These are phyloP conservation scores for Hyposoter didymator DNA, from an alignment of 2,888 invertebrate species.

Conservation along the genomic window DNA sequence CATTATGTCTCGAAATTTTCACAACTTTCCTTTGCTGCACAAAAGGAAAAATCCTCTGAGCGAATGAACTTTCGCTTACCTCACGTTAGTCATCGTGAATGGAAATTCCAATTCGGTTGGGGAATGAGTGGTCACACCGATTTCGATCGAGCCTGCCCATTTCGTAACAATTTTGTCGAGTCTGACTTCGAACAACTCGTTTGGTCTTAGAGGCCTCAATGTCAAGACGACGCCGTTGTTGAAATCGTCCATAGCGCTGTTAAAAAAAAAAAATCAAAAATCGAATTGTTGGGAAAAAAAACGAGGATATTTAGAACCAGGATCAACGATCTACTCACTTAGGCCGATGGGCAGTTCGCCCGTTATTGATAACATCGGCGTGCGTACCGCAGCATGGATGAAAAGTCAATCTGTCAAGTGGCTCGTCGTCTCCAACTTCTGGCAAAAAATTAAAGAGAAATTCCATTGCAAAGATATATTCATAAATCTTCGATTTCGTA, in stretches of 20 bases:
- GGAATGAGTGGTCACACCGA: constrained; percentile 96
- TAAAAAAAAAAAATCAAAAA: background rate
- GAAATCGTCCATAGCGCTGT: constrained; percentile 95
- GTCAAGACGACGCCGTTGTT: constrained; percentile 97
- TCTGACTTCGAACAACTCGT: constrained; percentile 96
- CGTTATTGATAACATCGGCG: constrained; percentile 95
- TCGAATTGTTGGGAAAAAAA: constrained; percentile 32
- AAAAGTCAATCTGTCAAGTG: constrained; percentile 91
- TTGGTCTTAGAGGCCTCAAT: constrained; percentile 92
- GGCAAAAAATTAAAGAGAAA: constrained; percentile 17
- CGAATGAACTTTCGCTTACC: constrained; percentile 84
- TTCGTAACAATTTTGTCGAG: constrained; percentile 96
- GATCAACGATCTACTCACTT: constrained; percentile 87
- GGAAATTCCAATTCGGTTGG: constrained; percentile 95
- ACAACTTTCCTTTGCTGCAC: background rate
- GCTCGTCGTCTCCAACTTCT: constrained; percentile 82
- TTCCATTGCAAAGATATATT: background rate
- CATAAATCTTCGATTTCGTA: background rate
- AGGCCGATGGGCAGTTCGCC: constrained; percentile 95
- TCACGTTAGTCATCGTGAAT: constrained; percentile 97
- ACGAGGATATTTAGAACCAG: constrained; percentile 4
- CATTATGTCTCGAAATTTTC: background rate
- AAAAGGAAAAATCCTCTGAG: constrained; percentile 21
- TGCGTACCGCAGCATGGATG: constrained; percentile 96
- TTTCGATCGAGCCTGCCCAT: constrained; percentile 98